A percentile compares a stretch with the other conserved stretches of the same genome.
Conservation (phyloP, 2,888 invertebrate genomes). For the Catonia carolina region DNA sequence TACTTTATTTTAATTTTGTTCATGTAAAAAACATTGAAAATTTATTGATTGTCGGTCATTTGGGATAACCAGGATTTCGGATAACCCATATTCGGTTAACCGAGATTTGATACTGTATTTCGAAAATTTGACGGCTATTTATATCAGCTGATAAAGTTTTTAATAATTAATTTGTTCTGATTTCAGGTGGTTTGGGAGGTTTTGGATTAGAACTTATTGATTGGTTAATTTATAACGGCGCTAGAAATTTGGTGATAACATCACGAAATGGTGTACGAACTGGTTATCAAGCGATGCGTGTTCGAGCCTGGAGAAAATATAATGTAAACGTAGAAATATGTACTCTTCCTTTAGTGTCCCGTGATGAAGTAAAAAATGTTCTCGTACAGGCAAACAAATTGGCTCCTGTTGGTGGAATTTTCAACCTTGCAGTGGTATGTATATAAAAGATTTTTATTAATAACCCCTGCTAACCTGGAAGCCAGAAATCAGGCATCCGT, state of each 20-base stretch:
- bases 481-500: too few species aligned
- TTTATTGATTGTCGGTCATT: too few species aligned
- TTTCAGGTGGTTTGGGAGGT: constrained; percentile 80
- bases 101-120: too few species aligned
- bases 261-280: constrained; percentile 83
- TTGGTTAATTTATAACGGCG: constrained; percentile 84
- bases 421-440: constrained; percentile 84
- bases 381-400: constrained; percentile 39
- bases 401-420: constrained; percentile 64
- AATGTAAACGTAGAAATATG: constrained; percentile 44
- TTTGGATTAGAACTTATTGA: constrained; percentile 89
- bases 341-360: constrained; percentile 40
- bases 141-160: too few species aligned
- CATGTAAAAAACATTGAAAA: too few species aligned
- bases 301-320: constrained; percentile 55
- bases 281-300: constrained; percentile 83
- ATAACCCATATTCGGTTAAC: too few species aligned
- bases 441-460: too few species aligned
- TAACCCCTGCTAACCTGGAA: too few species aligned
- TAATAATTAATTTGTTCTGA: too few species aligned
- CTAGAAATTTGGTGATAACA: constrained; percentile 72
- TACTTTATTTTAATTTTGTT: too few species aligned
- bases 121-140: too few species aligned
- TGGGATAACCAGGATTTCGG: too few species aligned
- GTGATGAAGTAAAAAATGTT: constrained; percentile 41